Base-by-base conservation (phyloP, 2,888 invertebrate species). In the Acanthoscelides obtectus region DNA sequence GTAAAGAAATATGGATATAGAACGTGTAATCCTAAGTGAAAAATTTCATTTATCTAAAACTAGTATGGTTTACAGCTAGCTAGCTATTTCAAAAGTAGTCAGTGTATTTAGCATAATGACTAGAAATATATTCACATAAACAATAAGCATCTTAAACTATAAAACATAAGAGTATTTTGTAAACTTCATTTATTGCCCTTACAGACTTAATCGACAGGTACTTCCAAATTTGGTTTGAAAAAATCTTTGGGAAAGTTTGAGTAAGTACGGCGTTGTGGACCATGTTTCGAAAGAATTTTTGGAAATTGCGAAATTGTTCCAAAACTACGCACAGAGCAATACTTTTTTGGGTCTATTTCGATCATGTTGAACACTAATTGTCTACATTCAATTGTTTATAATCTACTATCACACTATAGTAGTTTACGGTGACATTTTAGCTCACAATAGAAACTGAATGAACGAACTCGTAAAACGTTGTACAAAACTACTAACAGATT, bases 1-100 rank as follows among this genome's bases (percentile, higher is more conserved):
- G 75, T 74, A 75, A 75, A 75, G 75, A 75, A 69, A 74, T 75
- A 75, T 74, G 75, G 74, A 71, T 68, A 22, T 21, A 66, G 22
- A 63, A 65, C 67, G 67, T 70, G 66, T 71, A 22, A 68, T 17
- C 25, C 20, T 63, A 69, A 69, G 20, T 63, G 21, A 69, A 45
- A 45, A 45, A 45, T 6, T 45, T 45, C 3, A 45, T 45, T 45
- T 12, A 45, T 17, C 45, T 45, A 12, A 45, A 17, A 45, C 17
- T 45, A 45, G 45, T 45, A 45, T 12, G 45, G 45, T 45, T 45
- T 45, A 45, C 17, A 25, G 25, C 45, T 45, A 25, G 25, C 45
- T 45, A 45, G 12, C 45, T 12, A 45, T 45, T 45, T 45, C 17
- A 45, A 45, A 45, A 17, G 45, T 45, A 12, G 45, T 45, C 45